Evolutionary conservation across 2,113 vertebrate genomes (phyloP), one percentile per base, ranked within the genome.

Genomic region (Paratilapia polleni): DNA sequence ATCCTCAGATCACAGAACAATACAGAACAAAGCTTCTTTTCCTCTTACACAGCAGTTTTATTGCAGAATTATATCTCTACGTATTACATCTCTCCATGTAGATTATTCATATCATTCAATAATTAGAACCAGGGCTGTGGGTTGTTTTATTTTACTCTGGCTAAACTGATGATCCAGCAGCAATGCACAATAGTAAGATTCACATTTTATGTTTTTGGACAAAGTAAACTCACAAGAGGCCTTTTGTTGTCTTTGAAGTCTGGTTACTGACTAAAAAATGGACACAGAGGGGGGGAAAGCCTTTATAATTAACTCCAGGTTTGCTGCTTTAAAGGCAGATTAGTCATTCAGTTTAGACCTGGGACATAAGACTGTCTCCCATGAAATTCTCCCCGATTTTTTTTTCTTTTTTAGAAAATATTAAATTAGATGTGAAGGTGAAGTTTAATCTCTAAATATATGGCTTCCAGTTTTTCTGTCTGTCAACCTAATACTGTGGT

Each of bases 191-290:
- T 15, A 20, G 47, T 82, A 81, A 63, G 52, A 82, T 59, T 83
- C 77, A 73, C 80, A 87, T 82, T 85, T 88, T 64, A 31, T 81
- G 31, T 80, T 59, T 62, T n/a, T 70, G 70, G 78, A 74, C 73
- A 41, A 75, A 84, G 75, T 63, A 14, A 81, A 89, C 82, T 80
- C 84, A 84, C 73, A 56, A 80, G 84, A 84, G 90, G 38, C 62
- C 11, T 38, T 57, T 17, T 78, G 66, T 57, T 75, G 57, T 80
- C 82, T 91, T 91, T 93, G 88, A 92, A 84, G 88, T 90, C 82
- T 75, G 36, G 78, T 81, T 79, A 78, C 41, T 56, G 76, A 80
- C 47, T 82, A 91, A 91, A 80, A 64, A 73, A 81, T 60, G 59
- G 14, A 78, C 66, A 54, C 59, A 12, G 24, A 61, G 43, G 28